phyloP scores from a whole-genome alignment of 2,888 invertebrate species.

The Drosophila eohydei region DNA sequence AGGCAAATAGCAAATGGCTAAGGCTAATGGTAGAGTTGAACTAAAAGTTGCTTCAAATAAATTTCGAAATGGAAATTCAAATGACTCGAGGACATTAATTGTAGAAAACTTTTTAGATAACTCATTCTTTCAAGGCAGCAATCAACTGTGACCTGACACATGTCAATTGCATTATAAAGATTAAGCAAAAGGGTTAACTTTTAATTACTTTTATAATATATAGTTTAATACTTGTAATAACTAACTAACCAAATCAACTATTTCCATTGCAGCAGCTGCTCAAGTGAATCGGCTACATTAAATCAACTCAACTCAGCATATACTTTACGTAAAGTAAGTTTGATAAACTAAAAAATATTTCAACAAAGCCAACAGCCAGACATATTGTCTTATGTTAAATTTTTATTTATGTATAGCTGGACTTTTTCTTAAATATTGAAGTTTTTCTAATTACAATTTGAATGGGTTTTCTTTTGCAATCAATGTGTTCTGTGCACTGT shows the following conservation, averaged over 20 bases:
- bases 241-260: background rate
- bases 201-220: background rate
- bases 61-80: conserved; percentile 33
- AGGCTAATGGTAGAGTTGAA: conserved; percentile 18
- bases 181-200: background rate
- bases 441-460: background rate
- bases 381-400: background rate
- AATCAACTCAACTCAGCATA: background rate
- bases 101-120: conserved; percentile 39
- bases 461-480: background rate
- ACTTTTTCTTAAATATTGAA: background rate
- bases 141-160: conserved; percentile 8
- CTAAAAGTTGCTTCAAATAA: conserved; percentile 38
- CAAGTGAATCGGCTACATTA: background rate
- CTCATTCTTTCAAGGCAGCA: conserved; percentile 12
- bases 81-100: conserved; percentile 44
- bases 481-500: background rate
- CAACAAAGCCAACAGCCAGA: background rate
- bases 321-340: conserved; percentile 18
- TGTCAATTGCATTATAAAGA: conserved; percentile 1
- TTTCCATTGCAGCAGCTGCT: conserved; percentile 17
- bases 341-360: background rate
- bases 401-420: background rate
- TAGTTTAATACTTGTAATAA: background rate
- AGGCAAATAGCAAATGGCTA: conserved; percentile 10